Evolutionary conservation across 1,140 invertebrate species (phyloP).

Genomic region (Amyelois transitella): DNA sequence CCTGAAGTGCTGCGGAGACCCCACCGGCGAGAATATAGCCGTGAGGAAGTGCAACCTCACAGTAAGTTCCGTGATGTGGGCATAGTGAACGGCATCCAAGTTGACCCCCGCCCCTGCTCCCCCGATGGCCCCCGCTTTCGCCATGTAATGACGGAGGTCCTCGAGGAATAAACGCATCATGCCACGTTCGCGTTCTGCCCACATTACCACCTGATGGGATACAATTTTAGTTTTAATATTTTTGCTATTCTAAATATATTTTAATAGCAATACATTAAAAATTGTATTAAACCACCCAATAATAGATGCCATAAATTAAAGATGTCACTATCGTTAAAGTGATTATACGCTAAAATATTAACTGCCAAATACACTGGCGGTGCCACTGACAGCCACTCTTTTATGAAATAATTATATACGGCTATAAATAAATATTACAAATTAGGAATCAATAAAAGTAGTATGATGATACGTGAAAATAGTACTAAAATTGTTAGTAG

Average conservation of each 20-base stretch:
- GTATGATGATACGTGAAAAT: too few species aligned
- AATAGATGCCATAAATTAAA: too few species aligned
- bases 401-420: too few species aligned
- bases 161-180: conserved; percentile 96
- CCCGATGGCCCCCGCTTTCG: conserved; percentile 21
- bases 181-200: conserved; percentile 91
- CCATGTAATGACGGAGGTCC: conserved; percentile 82
- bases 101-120: conserved; percentile 23
- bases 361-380: too few species aligned
- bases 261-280: too few species aligned
- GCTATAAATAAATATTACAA: too few species aligned
- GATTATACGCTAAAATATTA: too few species aligned
- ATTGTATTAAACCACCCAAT: too few species aligned
- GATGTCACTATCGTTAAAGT: too few species aligned
- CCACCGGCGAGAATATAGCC: conserved; percentile 91
- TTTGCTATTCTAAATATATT: neutral
- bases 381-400: too few species aligned
- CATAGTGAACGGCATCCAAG: conserved; percentile 77
- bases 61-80: conserved; percentile 92
- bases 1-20: conserved; percentile 91
- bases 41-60: conserved; percentile 93
- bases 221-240: neutral
- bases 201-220: conserved; percentile 79
- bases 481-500: too few species aligned
- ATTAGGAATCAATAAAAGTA: too few species aligned